Evolutionary conservation across 2,113 vertebrate species (phyloP).

Genomic region (Colius striatus): DNA sequence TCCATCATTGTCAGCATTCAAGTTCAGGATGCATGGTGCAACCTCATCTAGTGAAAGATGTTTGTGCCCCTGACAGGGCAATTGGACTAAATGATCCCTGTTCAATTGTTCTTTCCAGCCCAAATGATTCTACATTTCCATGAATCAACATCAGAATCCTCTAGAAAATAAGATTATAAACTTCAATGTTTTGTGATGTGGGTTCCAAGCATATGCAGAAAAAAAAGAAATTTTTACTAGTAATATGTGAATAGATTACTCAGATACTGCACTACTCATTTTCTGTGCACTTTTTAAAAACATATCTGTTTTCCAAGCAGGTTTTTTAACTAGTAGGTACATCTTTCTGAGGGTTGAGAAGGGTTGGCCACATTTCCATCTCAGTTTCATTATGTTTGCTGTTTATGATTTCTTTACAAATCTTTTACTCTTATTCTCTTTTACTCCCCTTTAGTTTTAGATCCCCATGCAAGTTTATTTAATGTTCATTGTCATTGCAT

Average conservation of each 20-base stretch:
- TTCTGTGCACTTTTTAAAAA: neutral
- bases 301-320: neutral
- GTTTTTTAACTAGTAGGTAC: neutral
- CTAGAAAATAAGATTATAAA: neutral
- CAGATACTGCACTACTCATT: neutral
- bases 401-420: neutral
- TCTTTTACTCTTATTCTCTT: neutral
- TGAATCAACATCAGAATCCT: neutral
- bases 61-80: neutral
- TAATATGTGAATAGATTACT: neutral
- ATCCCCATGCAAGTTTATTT: neutral
- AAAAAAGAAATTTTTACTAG: neutral
- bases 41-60: neutral
- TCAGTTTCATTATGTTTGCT: neutral
- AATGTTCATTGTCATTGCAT: neutral
- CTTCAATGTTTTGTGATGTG: neutral
- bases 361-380: neutral
- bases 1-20: neutral
- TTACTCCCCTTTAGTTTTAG: neutral
- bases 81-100: neutral
- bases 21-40: neutral
- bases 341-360: neutral
- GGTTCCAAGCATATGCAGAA: neutral
- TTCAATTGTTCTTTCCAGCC: neutral
- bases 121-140: neutral